These are phyloP conservation scores for Fregetta grallaria DNA, from an alignment of 2,113 vertebrate genomes.

Conservation along the genomic window DNA sequence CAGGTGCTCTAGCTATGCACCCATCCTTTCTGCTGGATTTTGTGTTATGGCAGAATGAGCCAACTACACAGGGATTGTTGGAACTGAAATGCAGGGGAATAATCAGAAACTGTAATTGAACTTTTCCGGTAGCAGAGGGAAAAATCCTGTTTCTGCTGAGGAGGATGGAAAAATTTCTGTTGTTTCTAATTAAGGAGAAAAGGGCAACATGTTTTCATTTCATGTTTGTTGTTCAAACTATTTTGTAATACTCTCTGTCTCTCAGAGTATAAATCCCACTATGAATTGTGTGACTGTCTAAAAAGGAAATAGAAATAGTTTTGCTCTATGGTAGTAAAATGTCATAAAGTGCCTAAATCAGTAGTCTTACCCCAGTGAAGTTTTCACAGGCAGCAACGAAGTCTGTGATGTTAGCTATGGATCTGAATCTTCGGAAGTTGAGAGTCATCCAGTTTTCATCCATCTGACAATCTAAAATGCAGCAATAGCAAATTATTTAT, in stretches of 20 bases:
- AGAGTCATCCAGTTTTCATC: neutral
- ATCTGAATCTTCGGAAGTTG: neutral
- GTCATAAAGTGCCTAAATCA: neutral
- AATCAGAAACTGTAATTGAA: neutral
- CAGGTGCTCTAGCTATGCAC: neutral
- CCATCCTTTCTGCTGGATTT: neutral
- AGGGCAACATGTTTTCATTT: neutral
- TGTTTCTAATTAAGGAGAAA: neutral
- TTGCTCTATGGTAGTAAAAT: neutral
- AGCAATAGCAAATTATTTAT: neutral
- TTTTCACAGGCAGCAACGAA: neutral
- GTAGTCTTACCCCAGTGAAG: constrained; percentile 24
- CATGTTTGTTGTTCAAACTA: neutral
- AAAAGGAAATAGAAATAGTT: neutral
- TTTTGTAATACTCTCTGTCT: neutral
- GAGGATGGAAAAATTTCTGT: neutral
- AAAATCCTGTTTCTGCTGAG: neutral
- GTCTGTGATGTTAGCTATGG: neutral
- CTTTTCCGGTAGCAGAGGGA: neutral
- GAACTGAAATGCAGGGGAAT: neutral
- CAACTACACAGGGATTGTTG: neutral
- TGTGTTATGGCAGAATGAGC: neutral
- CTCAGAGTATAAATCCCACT: neutral
- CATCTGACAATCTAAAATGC: neutral
- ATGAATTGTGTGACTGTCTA: neutral